Evolutionary conservation across 2,888 invertebrate genomes (phyloP).

Genomic region (Ophion costatus): DNA sequence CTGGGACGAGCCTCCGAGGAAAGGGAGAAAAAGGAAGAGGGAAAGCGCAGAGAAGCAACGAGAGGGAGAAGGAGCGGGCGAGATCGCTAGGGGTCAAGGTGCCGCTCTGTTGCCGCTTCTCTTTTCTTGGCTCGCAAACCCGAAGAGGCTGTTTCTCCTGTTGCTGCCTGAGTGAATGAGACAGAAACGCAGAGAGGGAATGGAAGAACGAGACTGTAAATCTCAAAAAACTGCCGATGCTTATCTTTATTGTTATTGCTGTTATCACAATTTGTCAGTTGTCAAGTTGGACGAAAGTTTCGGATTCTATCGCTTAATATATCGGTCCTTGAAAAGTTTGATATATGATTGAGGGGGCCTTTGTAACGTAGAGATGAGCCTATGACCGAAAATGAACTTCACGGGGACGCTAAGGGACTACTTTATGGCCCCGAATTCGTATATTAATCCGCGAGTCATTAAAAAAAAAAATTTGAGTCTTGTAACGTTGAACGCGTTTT

Average conservation of each 20-base stretch:
- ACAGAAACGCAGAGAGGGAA: constrained; percentile 22
- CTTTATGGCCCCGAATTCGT: too few species aligned
- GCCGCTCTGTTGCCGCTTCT: constrained; percentile 76
- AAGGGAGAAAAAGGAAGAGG: constrained; percentile 42
- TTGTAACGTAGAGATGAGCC: too few species aligned
- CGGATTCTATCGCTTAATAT: not conserved
- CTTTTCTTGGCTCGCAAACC: constrained; percentile 72
- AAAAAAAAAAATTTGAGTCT: too few species aligned
- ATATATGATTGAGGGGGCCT: not conserved
- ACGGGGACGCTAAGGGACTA: too few species aligned
- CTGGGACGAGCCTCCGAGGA: constrained; percentile 32
- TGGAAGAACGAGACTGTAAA: constrained; percentile 69
- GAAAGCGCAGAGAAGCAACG: constrained; percentile 35
- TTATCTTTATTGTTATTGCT: constrained; percentile 2
- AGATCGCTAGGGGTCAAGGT: constrained; percentile 73
- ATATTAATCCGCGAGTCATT: too few species aligned
- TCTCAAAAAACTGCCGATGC: constrained; percentile 51
- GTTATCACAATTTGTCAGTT: not conserved
- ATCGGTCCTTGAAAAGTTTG: not conserved
- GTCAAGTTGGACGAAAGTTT: not conserved
- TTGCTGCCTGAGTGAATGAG: constrained; percentile 45
- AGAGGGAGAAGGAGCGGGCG: constrained; percentile 51
- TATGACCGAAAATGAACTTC: too few species aligned
- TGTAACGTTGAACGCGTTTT: too few species aligned
- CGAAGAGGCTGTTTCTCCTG: constrained; percentile 62